phyloP scores from a whole-genome alignment of 2,797 vertebrate species.

The Staurois parvus region DNA sequence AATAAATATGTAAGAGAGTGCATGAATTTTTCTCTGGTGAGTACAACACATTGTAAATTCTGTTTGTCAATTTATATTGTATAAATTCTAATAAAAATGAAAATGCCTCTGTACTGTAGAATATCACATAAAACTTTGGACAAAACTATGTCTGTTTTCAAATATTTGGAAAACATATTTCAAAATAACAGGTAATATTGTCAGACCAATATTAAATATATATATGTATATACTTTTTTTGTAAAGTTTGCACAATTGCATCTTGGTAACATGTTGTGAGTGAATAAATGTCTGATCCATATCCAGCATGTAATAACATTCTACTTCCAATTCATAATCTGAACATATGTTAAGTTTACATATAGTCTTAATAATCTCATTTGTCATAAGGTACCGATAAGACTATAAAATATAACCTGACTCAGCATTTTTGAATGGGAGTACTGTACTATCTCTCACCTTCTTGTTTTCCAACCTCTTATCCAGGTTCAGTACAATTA shows the following conservation, averaged over 20 bases:
- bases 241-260: neutral
- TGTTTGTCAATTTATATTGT: constrained; percentile 60
- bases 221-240: neutral
- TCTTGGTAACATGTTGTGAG: neutral
- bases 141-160: constrained; percentile 17
- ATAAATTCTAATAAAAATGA: constrained; percentile 58
- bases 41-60: constrained; percentile 53
- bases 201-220: constrained; percentile 11
- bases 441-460: too few relatives aligned
- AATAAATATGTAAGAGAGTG: constrained; percentile 56
- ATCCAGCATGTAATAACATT: too few relatives aligned
- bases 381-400: too few relatives aligned
- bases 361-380: too few relatives aligned
- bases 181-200: constrained; percentile 2
- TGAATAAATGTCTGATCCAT: neutral
- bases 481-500: too few relatives aligned
- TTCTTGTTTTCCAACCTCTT: too few relatives aligned
- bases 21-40: constrained; percentile 50
- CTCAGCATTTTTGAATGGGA: too few relatives aligned
- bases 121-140: constrained; percentile 40
- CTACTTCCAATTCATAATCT: too few relatives aligned
- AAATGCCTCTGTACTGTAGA: constrained; percentile 43
- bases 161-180: neutral
- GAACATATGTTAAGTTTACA: too few relatives aligned
- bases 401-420: too few relatives aligned